A percentile compares a stretch with the other conserved stretches of the same genome.
These are phyloP conservation scores for Oryzias curvinotus DNA, from an alignment of 2,113 vertebrate species.

Conservation along the genomic window DNA sequence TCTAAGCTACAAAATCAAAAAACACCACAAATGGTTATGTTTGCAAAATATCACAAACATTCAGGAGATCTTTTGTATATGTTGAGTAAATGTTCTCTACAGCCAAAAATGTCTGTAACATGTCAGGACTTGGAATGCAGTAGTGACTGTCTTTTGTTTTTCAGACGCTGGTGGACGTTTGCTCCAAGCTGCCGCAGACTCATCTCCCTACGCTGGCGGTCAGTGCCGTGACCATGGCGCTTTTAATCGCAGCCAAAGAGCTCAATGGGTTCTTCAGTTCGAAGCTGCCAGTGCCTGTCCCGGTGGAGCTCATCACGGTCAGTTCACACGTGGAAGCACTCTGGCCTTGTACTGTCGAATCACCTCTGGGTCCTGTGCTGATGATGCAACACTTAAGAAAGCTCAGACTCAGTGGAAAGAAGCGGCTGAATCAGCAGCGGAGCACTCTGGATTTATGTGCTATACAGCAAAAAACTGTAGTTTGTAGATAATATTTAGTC, in stretches of 20 bases:
- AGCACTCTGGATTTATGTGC: slow-evolving; percentile 36
- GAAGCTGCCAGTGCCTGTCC: slow-evolving; percentile 85
- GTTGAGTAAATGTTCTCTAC: too few species aligned
- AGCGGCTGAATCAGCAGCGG: slow-evolving; percentile 54
- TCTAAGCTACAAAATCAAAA: not conserved
- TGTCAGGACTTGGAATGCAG: too few species aligned
- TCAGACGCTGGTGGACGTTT: slow-evolving; percentile 86
- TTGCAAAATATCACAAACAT: not conserved
- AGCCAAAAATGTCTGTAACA: too few species aligned
- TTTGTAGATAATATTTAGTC: slow-evolving; percentile 57
- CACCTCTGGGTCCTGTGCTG: slow-evolving; percentile 37
- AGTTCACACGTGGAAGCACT: slow-evolving; percentile 39
- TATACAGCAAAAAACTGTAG: slow-evolving; percentile 40
- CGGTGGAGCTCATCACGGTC: slow-evolving; percentile 91
- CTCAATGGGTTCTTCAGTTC: slow-evolving; percentile 80
- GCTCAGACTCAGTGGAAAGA: slow-evolving; percentile 37
- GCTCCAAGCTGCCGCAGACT: slow-evolving; percentile 77
- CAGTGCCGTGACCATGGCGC: slow-evolving; percentile 79
- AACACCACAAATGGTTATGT: not conserved
- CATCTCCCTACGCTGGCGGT: slow-evolving; percentile 83
- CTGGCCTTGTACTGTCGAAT: slow-evolving; percentile 14
- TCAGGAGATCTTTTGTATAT: too few species aligned
- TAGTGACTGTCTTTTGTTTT: not conserved
- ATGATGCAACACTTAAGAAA: slow-evolving; percentile 36
- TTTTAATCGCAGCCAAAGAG: slow-evolving; percentile 84